Conservation (phyloP, 2,888 invertebrate genomes). For the Bruchidius siliquastri region DNA sequence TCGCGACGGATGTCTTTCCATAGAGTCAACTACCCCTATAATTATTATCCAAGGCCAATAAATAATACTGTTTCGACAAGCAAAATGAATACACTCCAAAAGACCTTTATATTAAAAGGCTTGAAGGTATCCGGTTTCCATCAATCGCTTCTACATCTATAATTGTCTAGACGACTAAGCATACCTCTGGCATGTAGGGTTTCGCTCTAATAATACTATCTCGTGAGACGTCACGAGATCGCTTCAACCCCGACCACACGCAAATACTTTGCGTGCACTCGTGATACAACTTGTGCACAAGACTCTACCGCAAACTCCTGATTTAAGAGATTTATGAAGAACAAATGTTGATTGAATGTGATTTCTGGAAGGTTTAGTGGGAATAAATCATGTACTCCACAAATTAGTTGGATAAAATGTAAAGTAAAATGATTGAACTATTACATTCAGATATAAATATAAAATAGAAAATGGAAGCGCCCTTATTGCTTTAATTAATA, state of each 20-base stretch:
- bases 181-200: background rate
- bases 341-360: background rate
- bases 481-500: too few relatives aligned
- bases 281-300: background rate
- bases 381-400: too few relatives aligned
- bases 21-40: background rate
- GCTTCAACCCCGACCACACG: background rate
- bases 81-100: background rate
- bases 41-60: background rate
- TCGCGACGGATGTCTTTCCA: too few relatives aligned
- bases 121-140: background rate
- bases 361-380: too few relatives aligned
- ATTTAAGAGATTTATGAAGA: background rate
- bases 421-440: too few relatives aligned
- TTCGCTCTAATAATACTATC: background rate
- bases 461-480: too few relatives aligned
- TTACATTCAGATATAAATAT: too few relatives aligned
- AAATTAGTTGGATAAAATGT: too few relatives aligned
- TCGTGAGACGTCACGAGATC: background rate
- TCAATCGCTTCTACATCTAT: background rate
- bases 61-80: background rate
- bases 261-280: background rate
- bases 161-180: background rate
- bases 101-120: background rate
- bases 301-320: background rate